Evolutionary conservation across 2,888 invertebrate species (phyloP), one percentile per base, ranked within the genome.

Genomic region (Amphiduros pacificus): DNA sequence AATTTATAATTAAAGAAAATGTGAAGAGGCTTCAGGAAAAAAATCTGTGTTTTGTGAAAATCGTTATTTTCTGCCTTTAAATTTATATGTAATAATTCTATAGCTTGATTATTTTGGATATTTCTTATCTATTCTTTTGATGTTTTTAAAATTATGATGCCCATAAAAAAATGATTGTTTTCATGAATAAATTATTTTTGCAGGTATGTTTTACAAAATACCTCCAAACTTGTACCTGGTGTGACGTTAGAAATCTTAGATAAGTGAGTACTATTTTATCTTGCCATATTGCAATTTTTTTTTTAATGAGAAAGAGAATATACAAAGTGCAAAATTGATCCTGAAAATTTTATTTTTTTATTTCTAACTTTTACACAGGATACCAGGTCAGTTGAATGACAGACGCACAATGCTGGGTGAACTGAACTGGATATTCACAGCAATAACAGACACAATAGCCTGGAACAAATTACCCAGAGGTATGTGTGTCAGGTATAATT

Each of bases 401-500:
- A 87, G 97, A 24, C 87, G 95, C 74, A 97, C 99, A 29, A 94
- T 98, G 93, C 87, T 98, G 70, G 99, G 99, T 53, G 98, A 99
- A 85, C 86, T 99, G 64, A 99, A 99, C 86, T 99, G 99, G 99
- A 97, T 99, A 80, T 99, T 99, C 85, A 99, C 99, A 1, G 98
- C 99, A 50, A 96, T 99, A 73, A 99, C 99, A 0, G 99, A 99
- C 83, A 99, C 99, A 11, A 98, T 99, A 78, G 99, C 99, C 0
- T 99, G 98, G 98, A 96, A 96, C 81, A 92, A 92, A 48, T 86
- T 99, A 74, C 94, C 96, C 3, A 87, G 92, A 86, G 89, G 89
- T 89, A 78, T 69, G 66, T 22, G 9, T 6, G 51, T 6, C 4
- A 51, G n/a, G 4, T 14, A 51, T n/a, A 51, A 22, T 51, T 27